Percentiles rank a stretch among this genome's conserved stretches.
These are phyloP conservation scores for Trachemys scripta DNA, from an alignment of 2,113 vertebrate genomes.

Conservation along the genomic window DNA sequence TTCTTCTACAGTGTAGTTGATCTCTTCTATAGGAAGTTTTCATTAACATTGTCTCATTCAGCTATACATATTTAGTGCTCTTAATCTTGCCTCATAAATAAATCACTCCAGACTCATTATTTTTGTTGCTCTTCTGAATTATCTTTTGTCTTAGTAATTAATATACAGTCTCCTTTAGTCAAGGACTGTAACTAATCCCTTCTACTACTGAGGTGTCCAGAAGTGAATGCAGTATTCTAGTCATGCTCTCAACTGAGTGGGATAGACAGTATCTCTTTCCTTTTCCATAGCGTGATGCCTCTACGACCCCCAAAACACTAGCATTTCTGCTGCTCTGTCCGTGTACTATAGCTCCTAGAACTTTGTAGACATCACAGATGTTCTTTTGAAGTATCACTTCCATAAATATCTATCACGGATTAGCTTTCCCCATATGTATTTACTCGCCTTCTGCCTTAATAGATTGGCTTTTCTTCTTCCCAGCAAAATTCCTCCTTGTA, in stretches of 20 bases:
- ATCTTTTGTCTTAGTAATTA: neutral
- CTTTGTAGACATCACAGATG: neutral
- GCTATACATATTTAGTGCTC: neutral
- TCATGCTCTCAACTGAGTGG: neutral
- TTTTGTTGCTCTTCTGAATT: neutral
- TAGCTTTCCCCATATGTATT: neutral
- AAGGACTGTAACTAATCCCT: neutral
- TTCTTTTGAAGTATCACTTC: neutral
- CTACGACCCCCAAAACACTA: neutral
- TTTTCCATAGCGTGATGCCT: fast-evolving
- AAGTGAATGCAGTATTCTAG: neutral
- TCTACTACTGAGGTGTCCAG: neutral
- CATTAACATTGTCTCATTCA: neutral
- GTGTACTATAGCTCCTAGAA: neutral
- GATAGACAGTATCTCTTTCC: neutral
- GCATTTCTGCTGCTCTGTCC: neutral
- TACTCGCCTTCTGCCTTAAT: neutral
- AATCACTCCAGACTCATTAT: neutral
- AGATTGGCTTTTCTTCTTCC: neutral
- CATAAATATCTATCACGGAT: neutral
- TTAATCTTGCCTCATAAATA: neutral
- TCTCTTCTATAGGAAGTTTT: neutral
- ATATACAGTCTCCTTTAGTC: neutral
- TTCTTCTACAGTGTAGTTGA: neutral
- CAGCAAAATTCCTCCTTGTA: neutral